These are phyloP conservation scores for Stenopsyche tienmushanensis DNA, from an alignment of 1,140 invertebrate species.

Conservation along the genomic window DNA sequence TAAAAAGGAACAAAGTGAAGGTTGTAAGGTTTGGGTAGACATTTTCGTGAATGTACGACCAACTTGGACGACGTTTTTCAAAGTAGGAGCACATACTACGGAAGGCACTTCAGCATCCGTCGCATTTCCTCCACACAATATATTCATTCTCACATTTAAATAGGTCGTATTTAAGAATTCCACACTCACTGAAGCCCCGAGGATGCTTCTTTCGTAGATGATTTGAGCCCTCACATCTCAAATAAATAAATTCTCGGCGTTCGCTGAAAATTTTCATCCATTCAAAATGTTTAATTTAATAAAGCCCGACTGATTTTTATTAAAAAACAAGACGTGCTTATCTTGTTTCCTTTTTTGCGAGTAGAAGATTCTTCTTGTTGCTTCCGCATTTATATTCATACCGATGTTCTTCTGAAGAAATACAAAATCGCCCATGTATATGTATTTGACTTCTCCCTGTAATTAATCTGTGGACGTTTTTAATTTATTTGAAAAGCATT, in stretches of 20 bases:
- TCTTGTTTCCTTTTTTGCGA: too few relatives aligned
- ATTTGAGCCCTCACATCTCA: slow-evolving; percentile 16
- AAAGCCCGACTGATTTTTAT: too few relatives aligned
- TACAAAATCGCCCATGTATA: slow-evolving; percentile 7
- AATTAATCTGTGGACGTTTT: slow-evolving; percentile 33
- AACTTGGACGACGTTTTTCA: background rate
- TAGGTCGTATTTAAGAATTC: slow-evolving; percentile 34
- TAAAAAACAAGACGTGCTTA: too few relatives aligned
- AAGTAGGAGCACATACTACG: slow-evolving; percentile 8
- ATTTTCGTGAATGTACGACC: too few relatives aligned
- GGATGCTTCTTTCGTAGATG: slow-evolving; percentile 7
- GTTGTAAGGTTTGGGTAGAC: too few relatives aligned
- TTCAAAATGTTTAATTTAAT: too few relatives aligned
- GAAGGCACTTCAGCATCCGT: slow-evolving; percentile 7
- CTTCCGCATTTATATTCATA: slow-evolving; percentile 4
- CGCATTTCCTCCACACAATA: slow-evolving; percentile 27
- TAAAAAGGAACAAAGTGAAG: too few relatives aligned
- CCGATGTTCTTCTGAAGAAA: background rate
- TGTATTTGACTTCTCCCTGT: background rate
- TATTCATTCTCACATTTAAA: slow-evolving; percentile 37
- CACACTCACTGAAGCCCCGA: slow-evolving; percentile 27
- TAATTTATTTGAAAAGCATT: slow-evolving; percentile 29
- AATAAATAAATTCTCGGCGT: slow-evolving; percentile 11
- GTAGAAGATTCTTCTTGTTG: background rate
- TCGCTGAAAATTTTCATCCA: slow-evolving; percentile 17